Evolutionary conservation across 2,113 vertebrate genomes (phyloP), one percentile per base, ranked within the genome.

Genomic region (Silurus asotus): DNA sequence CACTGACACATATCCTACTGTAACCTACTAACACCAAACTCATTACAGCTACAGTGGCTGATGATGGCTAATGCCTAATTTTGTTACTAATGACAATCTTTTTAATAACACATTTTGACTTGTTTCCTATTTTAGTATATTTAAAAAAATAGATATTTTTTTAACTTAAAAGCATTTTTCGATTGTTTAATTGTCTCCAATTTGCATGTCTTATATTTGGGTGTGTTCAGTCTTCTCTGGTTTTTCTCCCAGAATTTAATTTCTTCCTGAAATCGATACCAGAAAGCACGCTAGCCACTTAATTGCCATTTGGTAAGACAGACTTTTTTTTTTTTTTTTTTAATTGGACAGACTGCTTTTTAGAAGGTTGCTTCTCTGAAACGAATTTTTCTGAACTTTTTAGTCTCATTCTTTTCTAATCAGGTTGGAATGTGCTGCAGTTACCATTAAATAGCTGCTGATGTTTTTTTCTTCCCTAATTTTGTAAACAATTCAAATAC

Each of bases 261-360:
- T 56, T 74, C 56, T 51, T 59, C 23, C 56, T 62, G 10, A 25
- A 53, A 76, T 62, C 25, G 49, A 14, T 69, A 28, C 72, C 81
- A 91, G 91, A 76, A 51, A 14, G 20, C 20, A 53, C 14, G 5
- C 11, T 13, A 75, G 49, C 74, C 72, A 76, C 23, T 49, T 49
- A 49, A 20, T 23, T 70, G 37, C 20, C 19, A 53, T 76, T 55
- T 55, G 5, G 23, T 76, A 23, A 49, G 19, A 72, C 37, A 6
- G 17, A 8, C 49, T 49, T n/a, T n/a, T n/a, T n/a, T n/a, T n/a
- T 51, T 51, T 51, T 51, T 70, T 19, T 37, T 37, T 37, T n/a
- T n/a, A n/a, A 72, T 6, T 49, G 69, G 48, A 51, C 19, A 75
- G 20, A 45, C 4, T 3, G 28, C 8, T 48, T 9, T 20, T 72